Conservation (phyloP, 2,888 invertebrate species). For the Melolontha melolontha region DNA sequence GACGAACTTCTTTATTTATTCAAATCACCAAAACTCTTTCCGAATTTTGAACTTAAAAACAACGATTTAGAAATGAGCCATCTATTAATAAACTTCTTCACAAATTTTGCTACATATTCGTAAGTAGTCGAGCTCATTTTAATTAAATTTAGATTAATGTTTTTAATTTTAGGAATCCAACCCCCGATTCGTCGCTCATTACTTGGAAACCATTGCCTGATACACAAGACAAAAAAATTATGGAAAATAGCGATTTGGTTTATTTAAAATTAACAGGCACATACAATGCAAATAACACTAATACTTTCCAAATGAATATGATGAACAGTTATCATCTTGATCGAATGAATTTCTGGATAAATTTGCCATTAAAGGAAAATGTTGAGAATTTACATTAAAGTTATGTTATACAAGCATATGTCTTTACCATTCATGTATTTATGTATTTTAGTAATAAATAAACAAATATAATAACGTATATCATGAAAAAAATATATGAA, state of each 20-base stretch:
- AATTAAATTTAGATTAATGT: no score
- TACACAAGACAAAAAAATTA: slow-evolving; percentile 18
- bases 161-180: slow-evolving; percentile 14
- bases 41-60: slow-evolving; percentile 55
- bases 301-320: neutral
- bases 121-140: slow-evolving; percentile 52
- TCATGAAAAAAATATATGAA: no score
- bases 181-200: neutral
- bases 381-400: neutral
- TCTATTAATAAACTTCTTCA: slow-evolving; percentile 64
- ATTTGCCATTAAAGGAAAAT: slow-evolving; percentile 28
- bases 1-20: slow-evolving; percentile 70
- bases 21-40: slow-evolving; percentile 59
- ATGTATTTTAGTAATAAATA: no score
- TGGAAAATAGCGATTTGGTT: slow-evolving; percentile 48
- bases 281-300: neutral
- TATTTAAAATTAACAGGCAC: slow-evolving; percentile 51
- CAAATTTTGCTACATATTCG: slow-evolving; percentile 67
- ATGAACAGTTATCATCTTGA: slow-evolving; percentile 11
- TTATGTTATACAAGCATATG: no score
- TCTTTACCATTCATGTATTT: no score
- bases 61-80: slow-evolving; percentile 62
- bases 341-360: slow-evolving; percentile 36
- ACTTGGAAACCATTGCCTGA: slow-evolving; percentile 27
- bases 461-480: no score